A percentile compares a stretch with the other conserved stretches of the same genome.
phyloP scores from a whole-genome alignment of 2,888 invertebrate genomes.

The Pyrochroa serraticornis region DNA sequence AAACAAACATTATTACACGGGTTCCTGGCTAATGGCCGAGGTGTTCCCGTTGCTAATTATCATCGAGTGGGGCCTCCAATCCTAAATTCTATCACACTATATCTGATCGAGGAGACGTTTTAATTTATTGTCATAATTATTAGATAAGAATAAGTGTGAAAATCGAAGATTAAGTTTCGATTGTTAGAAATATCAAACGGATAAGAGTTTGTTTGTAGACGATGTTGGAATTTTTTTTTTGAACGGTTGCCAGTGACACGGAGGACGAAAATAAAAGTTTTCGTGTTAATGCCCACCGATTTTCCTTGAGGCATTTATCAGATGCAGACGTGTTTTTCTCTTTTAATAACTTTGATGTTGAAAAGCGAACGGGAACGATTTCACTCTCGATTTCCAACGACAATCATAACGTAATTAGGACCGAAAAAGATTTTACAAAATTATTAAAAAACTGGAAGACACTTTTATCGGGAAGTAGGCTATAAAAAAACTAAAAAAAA shows the following conservation, averaged over 20 bases:
- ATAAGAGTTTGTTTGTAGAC: conserved; percentile 13
- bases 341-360: conserved; percentile 7
- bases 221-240: background rate
- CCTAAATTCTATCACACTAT: conserved; percentile 3
- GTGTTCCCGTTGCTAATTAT: conserved; percentile 26
- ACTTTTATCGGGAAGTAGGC: no score
- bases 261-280: conserved; percentile 22
- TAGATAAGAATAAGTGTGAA: conserved; percentile 24
- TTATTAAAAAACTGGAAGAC: no score
- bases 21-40: conserved; percentile 21
- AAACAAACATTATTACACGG: conserved; percentile 29
- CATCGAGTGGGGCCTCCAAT: background rate
- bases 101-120: no score
- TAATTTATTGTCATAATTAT: no score
- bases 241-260: conserved; percentile 22
- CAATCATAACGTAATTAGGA: no score
- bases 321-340: conserved; percentile 8
- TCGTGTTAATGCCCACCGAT: conserved; percentile 15
- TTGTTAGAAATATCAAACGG: conserved; percentile 18
- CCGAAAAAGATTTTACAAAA: no score
- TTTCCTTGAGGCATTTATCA: conserved; percentile 20
- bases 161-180: conserved; percentile 19
- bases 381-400: background rate
- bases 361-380: conserved; percentile 3
- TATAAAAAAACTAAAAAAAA: no score